Base-by-base conservation (phyloP, 2,113 vertebrate species). In the Microcebus murinus region DNA sequence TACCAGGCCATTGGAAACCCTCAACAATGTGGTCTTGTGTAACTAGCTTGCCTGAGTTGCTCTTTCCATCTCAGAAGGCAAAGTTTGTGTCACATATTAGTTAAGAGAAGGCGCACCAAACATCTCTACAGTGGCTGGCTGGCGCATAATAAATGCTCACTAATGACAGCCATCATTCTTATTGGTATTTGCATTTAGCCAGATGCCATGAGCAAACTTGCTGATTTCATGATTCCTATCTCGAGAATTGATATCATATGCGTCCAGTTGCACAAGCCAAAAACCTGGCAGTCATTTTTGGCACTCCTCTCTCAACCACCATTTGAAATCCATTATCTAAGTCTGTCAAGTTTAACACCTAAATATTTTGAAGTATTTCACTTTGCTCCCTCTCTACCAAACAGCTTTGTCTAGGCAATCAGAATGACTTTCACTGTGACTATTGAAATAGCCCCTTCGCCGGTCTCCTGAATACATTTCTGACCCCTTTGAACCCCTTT, bases 331-430 rank as follows among this genome's bases (percentile, higher is more conserved):
- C 63, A 65, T 74, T 52, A 50, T 76, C 63, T 74, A 68, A 89
- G 52, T 36, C 59, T 74, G 13, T 80, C 45, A 48, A 31, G 42
- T 74, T 65, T 27, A 77, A 68, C 29, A 50, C 52, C n/a, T 34
- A 52, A 79, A 68, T 91, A 65, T 79, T 94, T 74, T 48, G 57
- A 84, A 97, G 55, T 59, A 0, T 81, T 87, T 95, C 77, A 59
- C 61, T 81, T 57, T 76, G 34, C 15, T 92, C 9, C 25, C 9
- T 36, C 63, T 92, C 48, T 25, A n/a, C 36, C 65, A 34, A 8
- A 57, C 23, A 70, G 80, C 31, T n/a, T 52, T 71, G 59, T 87
- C 74, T 23, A 71, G 82, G 20, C 15, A 34, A 7, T 39, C 11
- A 1, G 8, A 1, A 0, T 7, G 21, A 71, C 45, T 71, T 79